Evolutionary conservation across 2,797 vertebrate genomes (phyloP), one percentile per base, ranked within the genome.

Genomic region (Tolypeutes matacus): DNA sequence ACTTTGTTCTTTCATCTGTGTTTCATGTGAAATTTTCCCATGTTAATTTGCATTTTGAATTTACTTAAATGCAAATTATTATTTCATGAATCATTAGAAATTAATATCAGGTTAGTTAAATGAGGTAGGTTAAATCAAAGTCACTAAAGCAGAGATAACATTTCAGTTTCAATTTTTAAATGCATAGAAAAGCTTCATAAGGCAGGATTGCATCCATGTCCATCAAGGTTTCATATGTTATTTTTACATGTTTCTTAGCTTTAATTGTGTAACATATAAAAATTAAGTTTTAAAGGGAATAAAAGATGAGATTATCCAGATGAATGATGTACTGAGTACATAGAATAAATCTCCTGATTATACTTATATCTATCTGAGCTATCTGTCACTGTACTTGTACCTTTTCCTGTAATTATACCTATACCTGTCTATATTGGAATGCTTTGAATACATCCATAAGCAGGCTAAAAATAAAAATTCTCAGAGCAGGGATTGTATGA

Each of bases 101-200:
- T 83, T 87, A 62, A 18, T 18, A 77, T 51, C 39, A 77, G 69
- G 23, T 85, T 80, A 85, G 70, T 62, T 90, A 78, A 85, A 69
- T 85, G 23, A 53, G 27, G 42, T 3, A 11, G 8, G 15, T 49
- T 39, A 92, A 83, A 53, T n/a, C 23, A 67, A 87, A 91, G n/a
- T 36, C 23, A 36, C 5, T 20, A 42, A 81, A 25, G 4, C 46
- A 56, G 2, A 46, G 7, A 62, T 42, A 83, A 88, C 0, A 36
- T 42, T 83, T 39, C 25, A 64, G 3, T 60, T 49, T 39, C 87
- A 77, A 62, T n/a, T 78, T 64, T 64, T 42, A 70, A 80, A 85
- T 72, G 11, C 78, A 20, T 31, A 65, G 21, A n/a, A 58, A 73
- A n/a, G 25, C 4, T 65, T 73, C 51, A n/a, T n/a, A 27, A 95